Base-by-base conservation (phyloP, 2,113 vertebrate species). In the Pyxicephalus adspersus region DNA sequence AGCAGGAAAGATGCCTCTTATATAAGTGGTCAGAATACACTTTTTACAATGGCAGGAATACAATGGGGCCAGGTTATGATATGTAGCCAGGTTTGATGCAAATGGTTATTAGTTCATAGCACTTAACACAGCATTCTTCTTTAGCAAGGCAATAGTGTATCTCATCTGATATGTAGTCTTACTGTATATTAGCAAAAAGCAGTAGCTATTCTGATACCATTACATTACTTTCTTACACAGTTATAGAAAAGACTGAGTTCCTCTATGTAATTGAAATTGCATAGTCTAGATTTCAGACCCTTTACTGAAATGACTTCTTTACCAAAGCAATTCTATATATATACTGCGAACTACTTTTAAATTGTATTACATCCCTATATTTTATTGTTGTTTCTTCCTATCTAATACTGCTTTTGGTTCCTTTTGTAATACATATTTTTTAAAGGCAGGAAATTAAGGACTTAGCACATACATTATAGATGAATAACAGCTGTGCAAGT, bases 171-270 rank as follows among this genome's bases (percentile, higher is more conserved):
- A 54, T 77, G 25, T 54, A 77, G 25, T 18, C 6, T 31, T 26
- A 77, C 17, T 54, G 50, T n/a, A 55, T 38, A 51, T 55, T 77
- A 66, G 65, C 55, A 66, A 77, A 77, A 52, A 31, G 23, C 4
- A 45, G 2, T 29, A 67, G 51, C 64, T 57, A 28, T 9, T 26
- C 17, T 58, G n/a, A 31, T 45, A 38, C n/a, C 77, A 68, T 38
- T 68, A 68, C 26, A 79, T 68, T 38, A 79, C 55, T 78, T 78
- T 38, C 74, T 77, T 77, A 77, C 18, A 77, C 60, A 65, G 61
- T 50, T 25, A 52, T 25, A 52, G 45, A 70, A 70, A 50, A 2
- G 15, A 22, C 45, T 11, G 50, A 65, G 75, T 77, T 54, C 22
- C 23, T 15, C 61, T 25, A 29, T 51, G 58, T 77, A 65, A 64